Conservation (phyloP, 2,797 vertebrate species). For the Silurus lanzhouensis region DNA sequence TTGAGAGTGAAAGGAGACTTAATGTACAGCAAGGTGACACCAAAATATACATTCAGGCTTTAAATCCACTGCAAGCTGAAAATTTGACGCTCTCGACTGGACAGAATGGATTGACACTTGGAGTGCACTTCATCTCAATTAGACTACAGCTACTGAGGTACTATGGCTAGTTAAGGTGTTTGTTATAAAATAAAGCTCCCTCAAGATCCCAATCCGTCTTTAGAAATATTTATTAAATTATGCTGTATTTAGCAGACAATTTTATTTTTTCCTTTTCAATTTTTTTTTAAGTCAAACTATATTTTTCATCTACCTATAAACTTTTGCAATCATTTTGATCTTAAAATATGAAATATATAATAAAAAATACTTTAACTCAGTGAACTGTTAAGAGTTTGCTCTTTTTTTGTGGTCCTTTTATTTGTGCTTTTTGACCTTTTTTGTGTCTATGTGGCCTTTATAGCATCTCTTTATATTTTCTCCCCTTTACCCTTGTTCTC, state of each 20-base stretch:
- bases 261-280: not conserved
- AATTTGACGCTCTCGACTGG: slow-evolving; percentile 2
- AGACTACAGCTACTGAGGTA: not conserved
- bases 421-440: slow-evolving; percentile 5
- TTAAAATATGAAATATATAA: too few relatives aligned
- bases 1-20: not conserved
- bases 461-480: not conserved
- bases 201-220: not conserved
- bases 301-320: not conserved
- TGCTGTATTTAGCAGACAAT: not conserved
- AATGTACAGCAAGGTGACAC: not conserved
- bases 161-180: slow-evolving; percentile 5
- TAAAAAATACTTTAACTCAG: slow-evolving; percentile 2
- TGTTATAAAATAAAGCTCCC: not conserved
- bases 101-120: slow-evolving; percentile 29
- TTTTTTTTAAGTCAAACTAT: not conserved
- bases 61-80: slow-evolving; percentile 19
- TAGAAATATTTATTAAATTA: not conserved
- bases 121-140: slow-evolving; percentile 23
- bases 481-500: not conserved
- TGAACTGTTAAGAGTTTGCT: not conserved
- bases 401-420: not conserved
- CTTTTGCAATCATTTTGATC: not conserved
- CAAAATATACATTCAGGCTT: slow-evolving; percentile 31
- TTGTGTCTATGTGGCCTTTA: slow-evolving; percentile 20